Evolutionary conservation across 2,797 vertebrate species (phyloP).

Genomic region (Hippocampus kuda): DNA sequence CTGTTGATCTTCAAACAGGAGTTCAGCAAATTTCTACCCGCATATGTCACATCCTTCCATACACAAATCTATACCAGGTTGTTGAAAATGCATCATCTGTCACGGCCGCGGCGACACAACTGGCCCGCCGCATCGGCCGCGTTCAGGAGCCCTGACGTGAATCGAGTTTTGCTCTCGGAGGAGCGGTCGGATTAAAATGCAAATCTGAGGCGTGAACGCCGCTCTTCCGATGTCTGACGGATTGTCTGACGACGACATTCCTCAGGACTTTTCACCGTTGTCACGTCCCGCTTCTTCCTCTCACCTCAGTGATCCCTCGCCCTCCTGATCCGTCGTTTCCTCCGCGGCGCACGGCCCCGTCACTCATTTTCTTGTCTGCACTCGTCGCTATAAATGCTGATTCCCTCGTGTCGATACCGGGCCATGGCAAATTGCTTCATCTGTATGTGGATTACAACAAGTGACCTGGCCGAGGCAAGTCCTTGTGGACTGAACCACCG

Average conservation of each 20-base stretch:
- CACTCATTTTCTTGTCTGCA: slow-evolving; percentile 35
- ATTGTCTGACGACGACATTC: slow-evolving; percentile 25
- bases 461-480: neutral
- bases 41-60: slow-evolving; percentile 25
- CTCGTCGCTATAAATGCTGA: slow-evolving; percentile 56
- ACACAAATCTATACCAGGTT: slow-evolving; percentile 40
- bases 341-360: slow-evolving; percentile 4
- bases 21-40: neutral
- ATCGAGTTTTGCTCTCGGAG: slow-evolving; percentile 34
- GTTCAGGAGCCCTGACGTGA: slow-evolving; percentile 26
- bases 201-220: slow-evolving; percentile 47
- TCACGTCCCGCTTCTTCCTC: slow-evolving; percentile 3
- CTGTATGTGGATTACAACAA: neutral
- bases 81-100: neutral
- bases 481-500: neutral
- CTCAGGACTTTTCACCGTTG: slow-evolving; percentile 13
- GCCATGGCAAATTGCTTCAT: slow-evolving; percentile 32
- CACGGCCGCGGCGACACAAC: neutral
- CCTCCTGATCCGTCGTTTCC: slow-evolving; percentile 16
- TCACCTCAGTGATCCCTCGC: slow-evolving; percentile 13
- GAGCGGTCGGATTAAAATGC: slow-evolving; percentile 57
- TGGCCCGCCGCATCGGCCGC: neutral
- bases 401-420: slow-evolving; percentile 64
- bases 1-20: slow-evolving; percentile 1
- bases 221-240: slow-evolving; percentile 31